Evolutionary conservation across 2,113 vertebrate genomes (phyloP), one percentile per base, ranked within the genome.

Genomic region (Psammodynastes pulverulentus): DNA sequence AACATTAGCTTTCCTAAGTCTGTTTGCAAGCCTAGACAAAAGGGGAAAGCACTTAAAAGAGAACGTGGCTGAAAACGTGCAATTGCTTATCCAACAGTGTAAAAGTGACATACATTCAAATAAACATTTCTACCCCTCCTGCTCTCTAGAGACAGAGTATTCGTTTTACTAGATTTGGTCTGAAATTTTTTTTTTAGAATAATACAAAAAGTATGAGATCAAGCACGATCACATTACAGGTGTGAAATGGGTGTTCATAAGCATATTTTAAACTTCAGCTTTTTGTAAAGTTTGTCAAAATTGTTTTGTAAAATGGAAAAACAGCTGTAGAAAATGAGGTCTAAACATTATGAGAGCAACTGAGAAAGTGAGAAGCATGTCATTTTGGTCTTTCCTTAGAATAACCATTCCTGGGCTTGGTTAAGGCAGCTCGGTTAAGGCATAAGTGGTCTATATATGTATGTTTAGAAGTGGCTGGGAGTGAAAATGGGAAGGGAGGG

Each of bases 281-380:
- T 96, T 95, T 90, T 93, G 91, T 79, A 95, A 95, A 90, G 95
- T 86, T 93, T 91, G 95, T 95, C 92, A 92, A 96, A 95, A 96
- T 96, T 49, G 94, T 0, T 2, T 94, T 96, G 96, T 94, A 95
- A 96, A 95, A 92, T 89, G 94, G 94, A 93, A 96, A 88, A 90
- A 72, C 92, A 93, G 79, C 90, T 89, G 88, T 34, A 62, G 52
- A 90, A 94, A 94, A 93, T 39, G 95, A 95, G 91, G 86, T 85
- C 95, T 89, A 62, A 93, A 87, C 88, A 84, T 43, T 86, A 62
- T 53, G 53, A 88, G 34, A 62, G 51, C n/a, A 88, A 88, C 54
- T 6, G 89, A 86, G 79, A 89, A 54, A 91, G 53, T 84, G 88
- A 58, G 29, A 93, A 95, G 72, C 88, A 94, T 72, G 88, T 91